phyloP scores from a whole-genome alignment of 2,797 vertebrate species.

The Trematomus bernacchii region DNA sequence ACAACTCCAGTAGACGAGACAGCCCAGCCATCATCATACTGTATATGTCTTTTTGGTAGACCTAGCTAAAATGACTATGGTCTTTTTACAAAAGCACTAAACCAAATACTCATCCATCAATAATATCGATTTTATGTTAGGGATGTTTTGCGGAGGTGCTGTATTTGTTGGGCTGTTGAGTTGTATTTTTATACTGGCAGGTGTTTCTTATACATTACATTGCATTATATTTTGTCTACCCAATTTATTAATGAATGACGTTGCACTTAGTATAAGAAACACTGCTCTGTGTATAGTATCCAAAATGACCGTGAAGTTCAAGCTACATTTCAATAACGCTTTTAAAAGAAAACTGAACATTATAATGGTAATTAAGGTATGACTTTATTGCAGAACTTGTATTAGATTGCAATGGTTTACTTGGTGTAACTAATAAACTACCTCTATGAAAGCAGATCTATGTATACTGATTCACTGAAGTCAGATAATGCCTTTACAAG shows the following conservation, averaged over 20 bases:
- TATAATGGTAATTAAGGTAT: not conserved
- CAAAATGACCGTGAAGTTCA: not conserved
- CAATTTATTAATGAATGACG: not conserved
- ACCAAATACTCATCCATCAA: no score
- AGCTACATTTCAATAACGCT: not conserved
- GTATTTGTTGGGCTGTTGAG: not conserved
- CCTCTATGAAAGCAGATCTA: not conserved
- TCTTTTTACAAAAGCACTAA: no score
- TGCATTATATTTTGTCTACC: not conserved
- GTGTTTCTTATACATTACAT: not conserved
- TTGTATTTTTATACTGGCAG: not conserved
- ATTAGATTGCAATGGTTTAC: not conserved
- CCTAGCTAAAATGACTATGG: no score
- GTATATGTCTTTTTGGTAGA: no score
- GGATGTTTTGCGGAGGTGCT: no score
- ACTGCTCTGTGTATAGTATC: not conserved
- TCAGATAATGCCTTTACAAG: conserved; percentile 2
- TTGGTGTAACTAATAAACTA: not conserved
- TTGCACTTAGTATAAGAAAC: not conserved
- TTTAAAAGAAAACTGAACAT: not conserved
- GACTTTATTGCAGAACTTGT: not conserved
- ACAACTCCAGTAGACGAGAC: no score
- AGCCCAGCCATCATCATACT: no score
- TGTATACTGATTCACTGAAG: not conserved
- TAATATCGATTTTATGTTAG: no score